These are phyloP conservation scores for Sebastes oblongus DNA, from an alignment of 2,797 vertebrate genomes.

Conservation along the genomic window DNA sequence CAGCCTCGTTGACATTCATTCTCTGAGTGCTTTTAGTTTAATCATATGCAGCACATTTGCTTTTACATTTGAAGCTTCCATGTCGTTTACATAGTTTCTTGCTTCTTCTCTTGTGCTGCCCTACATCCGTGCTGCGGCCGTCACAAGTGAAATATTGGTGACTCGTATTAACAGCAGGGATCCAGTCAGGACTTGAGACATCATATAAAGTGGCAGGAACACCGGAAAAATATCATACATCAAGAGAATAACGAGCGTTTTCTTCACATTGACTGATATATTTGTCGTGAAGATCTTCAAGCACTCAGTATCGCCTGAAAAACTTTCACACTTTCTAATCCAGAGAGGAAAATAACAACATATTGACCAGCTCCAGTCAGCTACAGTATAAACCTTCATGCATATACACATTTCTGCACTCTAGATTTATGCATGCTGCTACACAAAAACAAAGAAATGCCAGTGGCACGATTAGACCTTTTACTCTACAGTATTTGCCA, in stretches of 20 bases:
- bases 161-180: not conserved
- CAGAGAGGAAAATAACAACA: not conserved
- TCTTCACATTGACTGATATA: not conserved
- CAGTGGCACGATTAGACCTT: not conserved
- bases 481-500: not conserved
- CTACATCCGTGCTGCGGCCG: not conserved
- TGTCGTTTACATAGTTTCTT: not conserved
- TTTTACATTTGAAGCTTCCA: slow-evolving; percentile 30
- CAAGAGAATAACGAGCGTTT: not conserved
- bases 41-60: slow-evolving; percentile 24
- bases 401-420: not conserved
- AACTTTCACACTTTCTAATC: not conserved
- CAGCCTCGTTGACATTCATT: not conserved
- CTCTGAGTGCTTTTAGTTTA: slow-evolving; percentile 23
- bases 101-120: not conserved
- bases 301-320: not conserved
- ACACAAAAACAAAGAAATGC: not conserved
- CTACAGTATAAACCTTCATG: not conserved
- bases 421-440: not conserved
- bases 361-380: not conserved
- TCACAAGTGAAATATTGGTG: slow-evolving; percentile 2
- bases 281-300: too few relatives aligned
- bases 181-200: not conserved
- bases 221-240: not conserved
- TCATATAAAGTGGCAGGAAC: not conserved